A percentile compares a stretch with the other conserved stretches of the same genome.
phyloP scores from a whole-genome alignment of 2,797 vertebrate genomes.

The Alectoris magna region DNA sequence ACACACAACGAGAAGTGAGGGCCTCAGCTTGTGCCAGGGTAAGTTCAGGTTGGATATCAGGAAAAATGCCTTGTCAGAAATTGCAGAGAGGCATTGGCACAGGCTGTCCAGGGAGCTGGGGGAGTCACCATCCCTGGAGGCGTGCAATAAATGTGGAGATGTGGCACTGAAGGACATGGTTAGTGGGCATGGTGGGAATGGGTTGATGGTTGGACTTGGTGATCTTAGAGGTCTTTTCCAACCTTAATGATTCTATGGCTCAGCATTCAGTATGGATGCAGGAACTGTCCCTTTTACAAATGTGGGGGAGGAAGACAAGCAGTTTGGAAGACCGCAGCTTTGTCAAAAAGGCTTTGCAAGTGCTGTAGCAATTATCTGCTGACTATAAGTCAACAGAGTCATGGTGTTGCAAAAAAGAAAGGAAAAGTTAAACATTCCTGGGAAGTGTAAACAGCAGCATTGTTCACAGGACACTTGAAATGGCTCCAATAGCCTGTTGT shows the following conservation, averaged over 20 bases:
- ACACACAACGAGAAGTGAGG: too few relatives aligned
- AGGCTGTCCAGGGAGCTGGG: too few relatives aligned
- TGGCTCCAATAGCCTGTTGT: neutral
- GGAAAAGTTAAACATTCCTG: slow-evolving; percentile 22
- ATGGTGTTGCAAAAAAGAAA: slow-evolving; percentile 27
- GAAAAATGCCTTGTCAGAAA: too few relatives aligned
- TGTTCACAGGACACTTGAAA: neutral
- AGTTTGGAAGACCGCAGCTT: neutral
- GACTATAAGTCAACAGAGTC: neutral
- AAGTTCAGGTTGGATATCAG: too few relatives aligned
- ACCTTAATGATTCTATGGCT: fast-evolving
- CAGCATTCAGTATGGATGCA: neutral
- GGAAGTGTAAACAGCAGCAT: neutral
- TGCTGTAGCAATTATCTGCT: neutral
- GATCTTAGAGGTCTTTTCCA: too few relatives aligned
- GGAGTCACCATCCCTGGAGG: too few relatives aligned
- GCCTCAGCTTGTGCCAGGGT: too few relatives aligned
- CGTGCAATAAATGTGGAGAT: too few relatives aligned
- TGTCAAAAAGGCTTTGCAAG: neutral
- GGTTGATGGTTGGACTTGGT: too few relatives aligned
- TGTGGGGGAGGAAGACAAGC: neutral
- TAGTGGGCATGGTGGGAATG: too few relatives aligned
- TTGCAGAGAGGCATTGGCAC: too few relatives aligned
- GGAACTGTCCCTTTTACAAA: neutral
- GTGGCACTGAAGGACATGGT: too few relatives aligned